A percentile compares a stretch with the other conserved stretches of the same genome.
These are phyloP conservation scores for Aviceda subcristata DNA, from an alignment of 2,113 vertebrate genomes.

Conservation along the genomic window DNA sequence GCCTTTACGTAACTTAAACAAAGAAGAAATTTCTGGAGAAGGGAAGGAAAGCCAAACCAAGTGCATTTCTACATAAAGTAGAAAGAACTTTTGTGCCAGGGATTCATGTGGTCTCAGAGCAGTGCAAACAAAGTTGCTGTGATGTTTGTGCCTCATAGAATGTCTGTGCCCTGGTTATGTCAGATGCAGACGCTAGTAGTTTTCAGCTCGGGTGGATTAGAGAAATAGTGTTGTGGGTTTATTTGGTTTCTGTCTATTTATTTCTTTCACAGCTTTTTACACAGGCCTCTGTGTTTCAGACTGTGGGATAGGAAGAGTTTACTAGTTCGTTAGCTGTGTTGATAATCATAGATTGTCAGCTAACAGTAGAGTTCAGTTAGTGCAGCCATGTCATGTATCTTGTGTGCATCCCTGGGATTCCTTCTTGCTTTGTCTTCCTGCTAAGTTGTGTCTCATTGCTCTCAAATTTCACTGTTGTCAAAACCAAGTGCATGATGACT, in stretches of 20 bases:
- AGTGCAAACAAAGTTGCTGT: neutral
- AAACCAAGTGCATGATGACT: neutral
- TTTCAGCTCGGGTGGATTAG: neutral
- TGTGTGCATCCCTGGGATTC: neutral
- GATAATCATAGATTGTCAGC: neutral
- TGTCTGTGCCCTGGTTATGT: neutral
- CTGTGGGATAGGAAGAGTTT: neutral
- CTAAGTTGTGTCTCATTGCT: neutral
- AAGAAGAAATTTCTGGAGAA: neutral
- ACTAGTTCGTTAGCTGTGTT: neutral
- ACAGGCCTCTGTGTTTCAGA: neutral
- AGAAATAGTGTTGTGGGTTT: neutral
- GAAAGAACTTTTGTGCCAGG: neutral
- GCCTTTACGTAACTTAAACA: neutral
- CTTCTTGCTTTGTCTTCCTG: neutral
- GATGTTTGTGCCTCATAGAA: neutral
- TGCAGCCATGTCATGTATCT: neutral
- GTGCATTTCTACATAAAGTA: neutral
- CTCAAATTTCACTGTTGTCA: neutral
- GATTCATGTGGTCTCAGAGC: neutral
- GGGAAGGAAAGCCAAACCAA: neutral
- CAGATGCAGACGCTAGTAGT: neutral
- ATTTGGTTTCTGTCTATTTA: neutral
- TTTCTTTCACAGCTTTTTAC: neutral
- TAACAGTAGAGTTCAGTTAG: neutral